Percentiles rank a stretch among this genome's conserved stretches.
Conservation (phyloP, 2,888 invertebrate species). For the Nysson spinosus region DNA sequence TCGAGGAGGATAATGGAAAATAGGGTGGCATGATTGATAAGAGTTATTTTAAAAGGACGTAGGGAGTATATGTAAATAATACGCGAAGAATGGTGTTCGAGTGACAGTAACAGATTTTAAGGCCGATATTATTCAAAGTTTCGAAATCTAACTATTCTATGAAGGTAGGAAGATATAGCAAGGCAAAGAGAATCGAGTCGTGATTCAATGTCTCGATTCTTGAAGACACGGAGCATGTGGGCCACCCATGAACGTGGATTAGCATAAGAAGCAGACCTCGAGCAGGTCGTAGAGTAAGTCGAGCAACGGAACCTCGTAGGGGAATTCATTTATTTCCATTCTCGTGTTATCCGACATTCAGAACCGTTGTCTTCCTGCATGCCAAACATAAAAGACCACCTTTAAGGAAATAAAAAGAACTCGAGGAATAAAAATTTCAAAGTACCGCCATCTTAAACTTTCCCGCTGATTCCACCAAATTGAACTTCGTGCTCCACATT, state of each 20-base stretch:
- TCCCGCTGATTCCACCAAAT: background rate
- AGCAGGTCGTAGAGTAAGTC: slow-evolving; percentile 34
- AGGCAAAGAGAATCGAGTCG: slow-evolving; percentile 7
- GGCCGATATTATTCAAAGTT: too few species aligned
- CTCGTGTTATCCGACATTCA: slow-evolving; percentile 49
- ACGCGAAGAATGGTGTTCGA: too few species aligned
- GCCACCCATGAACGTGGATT: slow-evolving; percentile 64
- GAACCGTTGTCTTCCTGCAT: slow-evolving; percentile 13
- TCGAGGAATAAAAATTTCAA: background rate
- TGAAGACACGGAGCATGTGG: slow-evolving; percentile 49
- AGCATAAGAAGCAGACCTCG: slow-evolving; percentile 59
- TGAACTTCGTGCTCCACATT: background rate
- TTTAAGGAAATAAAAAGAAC: background rate
- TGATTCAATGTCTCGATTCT: slow-evolving; percentile 40
- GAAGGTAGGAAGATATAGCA: too few species aligned
- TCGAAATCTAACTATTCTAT: background rate
- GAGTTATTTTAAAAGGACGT: too few species aligned
- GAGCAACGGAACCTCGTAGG: slow-evolving; percentile 15
- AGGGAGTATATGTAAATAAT: too few species aligned
- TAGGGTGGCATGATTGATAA: too few species aligned
- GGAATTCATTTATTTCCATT: slow-evolving; percentile 46
- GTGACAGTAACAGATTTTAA: too few species aligned
- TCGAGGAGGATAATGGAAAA: too few species aligned
- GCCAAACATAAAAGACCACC: background rate
- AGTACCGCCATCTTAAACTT: background rate